Base-by-base conservation (phyloP, 2,888 invertebrate genomes). In the Drosophila bunnanda region DNA sequence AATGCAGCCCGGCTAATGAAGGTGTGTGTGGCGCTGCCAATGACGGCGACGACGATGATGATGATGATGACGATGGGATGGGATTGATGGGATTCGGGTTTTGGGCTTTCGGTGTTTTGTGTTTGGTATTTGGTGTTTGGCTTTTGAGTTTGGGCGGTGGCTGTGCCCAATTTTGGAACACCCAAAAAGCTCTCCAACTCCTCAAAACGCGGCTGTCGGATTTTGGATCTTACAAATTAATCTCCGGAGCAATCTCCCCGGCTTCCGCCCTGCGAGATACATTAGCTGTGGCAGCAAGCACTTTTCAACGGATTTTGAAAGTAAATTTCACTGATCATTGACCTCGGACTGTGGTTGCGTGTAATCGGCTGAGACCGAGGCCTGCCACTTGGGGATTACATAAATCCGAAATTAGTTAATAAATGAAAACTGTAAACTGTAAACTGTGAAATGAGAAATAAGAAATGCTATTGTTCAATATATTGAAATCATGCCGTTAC, bases 321-420 rank as follows among this genome's bases (percentile, higher is more conserved):
- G 89, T 89, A 75, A 89, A 89, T 86, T 86, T 86, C 89, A 86
- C 89, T 86, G 85, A 86, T 89, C 85, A 86, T 88, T 86, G 85
- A 86, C 89, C 85, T 86, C 85, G 87, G 72, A 75, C 61, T 85
- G 66, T 71, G 81, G 79, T 86, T 89, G 85, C 85, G 85, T 86
- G 89, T 86, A 88, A 89, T 77, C 67, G 48, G 62, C 17, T 75
- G 83, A 67, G 78, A 64, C 73, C 62, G 86, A 65, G 25, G 53
- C 57, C 61, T 57, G 57, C 50, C 30, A 58, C 66, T 62, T 43
- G 32, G 44, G 72, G 75, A 88, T 84, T 84, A 84, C 88, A 82
- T 84, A 84, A 84, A 89, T 89, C 88, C 74, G 58, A 84, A 89
- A 84, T 89, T 84, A 84, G 83, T 89, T 84, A 84, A 88, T 83